Evolutionary conservation across 2,888 invertebrate species (phyloP), one percentile per base, ranked within the genome.

Genomic region (Noctua janthina): DNA sequence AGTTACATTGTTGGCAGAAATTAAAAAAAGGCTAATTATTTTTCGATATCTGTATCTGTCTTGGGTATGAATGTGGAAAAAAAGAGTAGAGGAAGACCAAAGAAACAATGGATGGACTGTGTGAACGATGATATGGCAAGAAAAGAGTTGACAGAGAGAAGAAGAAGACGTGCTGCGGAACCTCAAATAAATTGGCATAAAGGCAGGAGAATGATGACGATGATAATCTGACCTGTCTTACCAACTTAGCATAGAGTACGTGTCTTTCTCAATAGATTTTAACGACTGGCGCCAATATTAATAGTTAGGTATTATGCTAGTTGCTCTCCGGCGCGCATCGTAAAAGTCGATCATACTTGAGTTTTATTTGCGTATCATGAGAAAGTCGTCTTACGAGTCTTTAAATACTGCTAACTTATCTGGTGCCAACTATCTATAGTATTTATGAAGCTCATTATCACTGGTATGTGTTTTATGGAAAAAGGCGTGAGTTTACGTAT

Each of bases 311-410:
- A 66, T 71, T 59, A 35, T 20, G 10, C 15, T 23, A 69, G 68
- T 62, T 54, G 68, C n/a, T 54, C n/a, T 78, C 49, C 62, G 29
- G 11, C 39, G 29, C 11, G 5, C n/a, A 39, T 59, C 66, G 56
- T 81, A 70, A 81, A 81, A 56, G 66, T 71, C 56, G 54, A 51
- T 71, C 67, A 39, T 43, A 46, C 4, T 51, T 75, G n/a, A 80
- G 29, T 69, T 74, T 64, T 39, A 81, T 46, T 70, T 46, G 69
- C 64, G n/a, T 64, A 64, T 78, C 62, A 49, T n/a, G 79, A 54
- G 43, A 78, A 69, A 51, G 10, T 8, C 39, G n/a, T 29, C 11
- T 39, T 56, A 23, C 5, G 23, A 51, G 49, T 20, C 39, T 68
- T 68, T 59, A 59, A 68, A 59, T 5, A 51, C 13, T 10, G 17